phyloP scores from a whole-genome alignment of 2,888 invertebrate species.

The Thera obeliscata region DNA sequence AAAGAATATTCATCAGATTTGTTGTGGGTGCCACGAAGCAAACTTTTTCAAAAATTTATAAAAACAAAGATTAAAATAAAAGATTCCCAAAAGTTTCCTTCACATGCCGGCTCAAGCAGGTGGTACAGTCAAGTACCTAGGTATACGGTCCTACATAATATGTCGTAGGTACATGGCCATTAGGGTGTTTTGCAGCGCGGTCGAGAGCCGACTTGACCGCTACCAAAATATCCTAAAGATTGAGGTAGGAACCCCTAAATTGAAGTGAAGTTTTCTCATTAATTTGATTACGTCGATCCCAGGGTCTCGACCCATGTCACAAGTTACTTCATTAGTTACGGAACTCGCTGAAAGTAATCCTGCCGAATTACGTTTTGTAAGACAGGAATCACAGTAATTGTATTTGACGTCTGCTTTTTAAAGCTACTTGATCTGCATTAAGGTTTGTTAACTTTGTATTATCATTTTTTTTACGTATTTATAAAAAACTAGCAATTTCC shows the following conservation, averaged over 20 bases:
- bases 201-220: conserved; percentile 69
- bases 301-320: conserved; percentile 81
- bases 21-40: too few relatives aligned
- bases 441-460: conserved; percentile 1
- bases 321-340: conserved; percentile 84
- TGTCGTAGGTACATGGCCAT: conserved; percentile 60
- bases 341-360: conserved; percentile 81
- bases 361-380: conserved; percentile 77
- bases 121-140: conserved; percentile 24
- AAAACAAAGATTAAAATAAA: background rate
- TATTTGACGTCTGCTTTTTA: conserved; percentile 50
- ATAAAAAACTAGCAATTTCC: too few relatives aligned
- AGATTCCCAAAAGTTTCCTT: conserved; percentile 16
- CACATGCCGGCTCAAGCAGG: conserved; percentile 38
- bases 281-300: conserved; percentile 84
- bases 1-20: too few relatives aligned
- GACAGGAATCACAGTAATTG: conserved; percentile 75
- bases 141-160: conserved; percentile 35
- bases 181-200: conserved; percentile 53
- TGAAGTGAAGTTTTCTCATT: conserved; percentile 84
- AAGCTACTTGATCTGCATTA: conserved; percentile 21
- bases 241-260: conserved; percentile 80
- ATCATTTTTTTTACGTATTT: background rate
- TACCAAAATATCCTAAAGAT: conserved; percentile 78
- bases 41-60: background rate